Conservation (phyloP, 2,888 invertebrate species). For the Lysandra coridon region DNA sequence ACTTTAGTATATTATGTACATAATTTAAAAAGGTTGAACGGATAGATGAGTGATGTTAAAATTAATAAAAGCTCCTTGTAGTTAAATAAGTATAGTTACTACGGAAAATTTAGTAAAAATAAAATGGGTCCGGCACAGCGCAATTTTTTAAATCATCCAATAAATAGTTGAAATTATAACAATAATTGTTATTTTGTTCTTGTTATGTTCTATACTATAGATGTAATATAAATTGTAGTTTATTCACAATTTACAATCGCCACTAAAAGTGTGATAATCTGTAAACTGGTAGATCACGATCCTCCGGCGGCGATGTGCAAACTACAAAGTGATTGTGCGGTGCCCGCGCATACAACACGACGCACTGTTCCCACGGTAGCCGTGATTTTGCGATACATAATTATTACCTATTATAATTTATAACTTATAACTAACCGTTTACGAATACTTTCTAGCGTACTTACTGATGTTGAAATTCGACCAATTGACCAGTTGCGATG, state of each 20-base stretch:
- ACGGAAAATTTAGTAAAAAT: too few species aligned
- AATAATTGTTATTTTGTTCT: too few species aligned
- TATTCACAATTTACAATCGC: not conserved
- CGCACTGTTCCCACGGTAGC: constrained; percentile 3
- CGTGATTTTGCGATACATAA: not conserved
- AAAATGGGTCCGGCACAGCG: not conserved
- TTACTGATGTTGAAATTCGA: not conserved
- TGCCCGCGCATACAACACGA: constrained; percentile 33
- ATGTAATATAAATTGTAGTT: too few species aligned
- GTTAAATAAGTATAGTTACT: too few species aligned
- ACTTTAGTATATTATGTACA: too few species aligned
- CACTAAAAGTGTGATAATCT: not conserved
- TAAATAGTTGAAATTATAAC: too few species aligned
- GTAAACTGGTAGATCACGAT: constrained; percentile 51
- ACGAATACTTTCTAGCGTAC: not conserved
- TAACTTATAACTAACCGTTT: too few species aligned
- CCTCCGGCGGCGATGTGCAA: constrained; percentile 56
- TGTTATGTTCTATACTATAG: too few species aligned
- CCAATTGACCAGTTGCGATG: constrained; percentile 54
- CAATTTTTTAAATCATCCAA: not conserved
- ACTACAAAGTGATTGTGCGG: constrained; percentile 53
- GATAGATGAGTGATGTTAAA: not conserved
- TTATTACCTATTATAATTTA: too few species aligned
- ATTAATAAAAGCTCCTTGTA: not conserved
- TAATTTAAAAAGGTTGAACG: too few species aligned